Base-by-base conservation (phyloP, 1,140 invertebrate species). In the Drosophila athabasca region DNA sequence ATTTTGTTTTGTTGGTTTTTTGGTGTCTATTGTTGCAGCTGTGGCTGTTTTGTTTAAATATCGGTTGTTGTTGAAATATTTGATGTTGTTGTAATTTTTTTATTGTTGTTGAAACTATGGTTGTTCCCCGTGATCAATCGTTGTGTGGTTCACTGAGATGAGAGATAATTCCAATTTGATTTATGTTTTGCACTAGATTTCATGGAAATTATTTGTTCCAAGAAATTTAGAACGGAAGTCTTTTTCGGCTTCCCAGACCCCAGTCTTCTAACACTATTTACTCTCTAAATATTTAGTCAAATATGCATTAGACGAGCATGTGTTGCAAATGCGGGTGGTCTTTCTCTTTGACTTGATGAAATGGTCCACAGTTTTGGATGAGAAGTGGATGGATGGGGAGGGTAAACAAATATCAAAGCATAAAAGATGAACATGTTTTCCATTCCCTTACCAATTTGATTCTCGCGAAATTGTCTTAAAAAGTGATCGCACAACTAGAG, bases 181-280 rank as follows among this genome's bases (percentile, higher is more conserved):
- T 76, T 76, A 68, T 76, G 64, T 54, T 62, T 69, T 46, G 64
- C 55, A 76, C 71, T 76, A 76, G 41, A 61, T 76, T 67, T 76
- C 73, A 75, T 58, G 67, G 62, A 39, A 44, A 64, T 51, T 50
- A 48, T 75, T 75, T 57, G 49, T 55, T 62, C 43, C 43, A 44
- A 57, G 35, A 57, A 76, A 68, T 48, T 50, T 55, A 26, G 71
- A 76, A 43, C 73, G 73, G 73, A 76, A 76, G 71, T 75, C 73
- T 68, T 55, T 75, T 64, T 29, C 24, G 19, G n/a, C n/a, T n/a
- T n/a, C n/a, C n/a, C n/a, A n/a, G 41, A 7, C 52, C 8, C 17
- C 48, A 24, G 35, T 6, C 41, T 15, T 19, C 1, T 1, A 1
- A 45, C 62, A 29, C 62, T 72, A 17, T 68, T 54, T 45, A 24